Conservation (phyloP, 2,888 invertebrate species). For the Hydrotaea diabolus region DNA sequence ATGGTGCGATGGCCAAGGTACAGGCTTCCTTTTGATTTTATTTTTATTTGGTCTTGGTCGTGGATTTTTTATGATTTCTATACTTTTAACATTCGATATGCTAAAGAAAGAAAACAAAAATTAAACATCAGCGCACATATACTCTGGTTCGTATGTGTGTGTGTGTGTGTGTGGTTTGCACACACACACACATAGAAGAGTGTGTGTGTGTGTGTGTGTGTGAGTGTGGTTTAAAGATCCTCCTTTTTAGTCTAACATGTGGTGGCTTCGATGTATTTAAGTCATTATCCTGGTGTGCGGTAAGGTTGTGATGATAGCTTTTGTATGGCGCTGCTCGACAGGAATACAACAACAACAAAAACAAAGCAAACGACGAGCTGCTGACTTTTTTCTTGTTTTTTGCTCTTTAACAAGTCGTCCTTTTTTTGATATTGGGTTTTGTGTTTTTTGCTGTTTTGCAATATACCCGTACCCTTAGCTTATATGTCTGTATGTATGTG, state of each 20-base stretch:
- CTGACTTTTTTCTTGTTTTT: conserved; percentile 21
- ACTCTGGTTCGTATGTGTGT: not conserved
- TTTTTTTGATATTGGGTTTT: not conserved
- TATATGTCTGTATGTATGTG: conserved; percentile 1
- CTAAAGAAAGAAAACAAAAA: conserved; percentile 2
- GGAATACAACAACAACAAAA: no score
- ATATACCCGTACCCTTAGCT: conserved; percentile 15
- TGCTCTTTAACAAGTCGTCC: conserved; percentile 27
- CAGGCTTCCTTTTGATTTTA: no score
- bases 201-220: not conserved
- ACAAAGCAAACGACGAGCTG: conserved; percentile 26
- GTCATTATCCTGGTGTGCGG: conserved; percentile 54
- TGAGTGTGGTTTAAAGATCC: not conserved
- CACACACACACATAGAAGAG: not conserved
- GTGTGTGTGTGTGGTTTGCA: not conserved
- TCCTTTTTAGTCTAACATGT: conserved; percentile 1
- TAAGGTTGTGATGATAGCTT: conserved; percentile 36
- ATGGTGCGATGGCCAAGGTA: conserved; percentile 24
- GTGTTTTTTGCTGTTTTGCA: not conserved
- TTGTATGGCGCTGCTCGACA: not conserved
- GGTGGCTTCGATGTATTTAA: conserved; percentile 39
- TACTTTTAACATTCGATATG: conserved; percentile 13
- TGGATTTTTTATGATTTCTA: conserved; percentile 9
- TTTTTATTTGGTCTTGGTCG: not conserved
- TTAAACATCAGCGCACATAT: not conserved